phyloP scores from a whole-genome alignment of 2,888 invertebrate species.

The Cybosia mesomella region DNA sequence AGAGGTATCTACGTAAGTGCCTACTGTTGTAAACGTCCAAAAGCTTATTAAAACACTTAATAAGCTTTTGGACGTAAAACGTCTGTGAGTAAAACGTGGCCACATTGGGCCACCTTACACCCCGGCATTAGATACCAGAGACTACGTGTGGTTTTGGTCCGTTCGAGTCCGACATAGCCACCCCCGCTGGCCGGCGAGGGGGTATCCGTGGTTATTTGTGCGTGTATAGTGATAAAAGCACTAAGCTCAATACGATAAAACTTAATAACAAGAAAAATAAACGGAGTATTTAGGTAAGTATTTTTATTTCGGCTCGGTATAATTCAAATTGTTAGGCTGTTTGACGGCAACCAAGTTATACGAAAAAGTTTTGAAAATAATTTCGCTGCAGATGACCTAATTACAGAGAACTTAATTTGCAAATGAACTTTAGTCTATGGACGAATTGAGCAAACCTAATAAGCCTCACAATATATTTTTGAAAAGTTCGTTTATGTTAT shows the following conservation, averaged over 20 bases:
- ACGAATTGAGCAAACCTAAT: background rate
- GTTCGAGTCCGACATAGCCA: no score
- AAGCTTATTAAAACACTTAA: no score
- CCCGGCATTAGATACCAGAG: no score
- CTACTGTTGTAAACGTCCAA: no score
- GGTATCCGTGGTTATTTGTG: no score
- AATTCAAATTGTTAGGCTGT: background rate
- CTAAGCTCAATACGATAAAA: constrained; percentile 2
- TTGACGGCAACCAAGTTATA: constrained; percentile 3
- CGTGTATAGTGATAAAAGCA: constrained; percentile 14
- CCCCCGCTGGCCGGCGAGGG: no score
- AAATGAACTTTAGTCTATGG: background rate
- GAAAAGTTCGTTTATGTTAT: background rate
- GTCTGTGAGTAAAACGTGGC: no score
- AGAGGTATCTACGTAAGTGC: no score
- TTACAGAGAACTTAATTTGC: background rate
- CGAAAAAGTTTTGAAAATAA: constrained; percentile 1
- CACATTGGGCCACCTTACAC: no score
- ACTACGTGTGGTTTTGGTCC: no score
- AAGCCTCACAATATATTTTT: background rate
- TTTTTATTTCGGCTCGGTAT: background rate
- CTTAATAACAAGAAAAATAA: constrained; percentile 6
- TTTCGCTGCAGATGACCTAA: background rate
- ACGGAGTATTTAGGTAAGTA: background rate
- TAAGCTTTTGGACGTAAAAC: no score